A percentile compares a stretch with the other conserved stretches of the same genome.
Conservation (phyloP, 1,140 invertebrate genomes). For the Drosophila erecta region DNA sequence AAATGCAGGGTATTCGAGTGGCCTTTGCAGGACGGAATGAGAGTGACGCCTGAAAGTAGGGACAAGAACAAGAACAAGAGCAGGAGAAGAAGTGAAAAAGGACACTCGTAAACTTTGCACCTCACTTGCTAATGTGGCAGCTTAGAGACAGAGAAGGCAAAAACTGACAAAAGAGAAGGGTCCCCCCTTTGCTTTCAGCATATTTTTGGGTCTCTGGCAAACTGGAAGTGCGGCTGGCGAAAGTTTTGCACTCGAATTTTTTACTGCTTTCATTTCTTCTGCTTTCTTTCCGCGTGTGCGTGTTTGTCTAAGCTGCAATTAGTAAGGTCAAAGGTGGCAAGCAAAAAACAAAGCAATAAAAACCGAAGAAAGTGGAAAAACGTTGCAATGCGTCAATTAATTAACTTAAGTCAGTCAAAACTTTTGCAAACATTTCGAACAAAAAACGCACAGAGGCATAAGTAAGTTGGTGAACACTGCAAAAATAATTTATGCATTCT, state of each 20-base stretch:
- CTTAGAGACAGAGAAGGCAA: constrained; percentile 45
- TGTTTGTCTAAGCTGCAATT: constrained; percentile 27
- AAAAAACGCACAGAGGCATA: not conserved
- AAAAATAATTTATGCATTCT: not conserved
- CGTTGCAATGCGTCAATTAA: constrained; percentile 64
- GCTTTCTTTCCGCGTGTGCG: not conserved
- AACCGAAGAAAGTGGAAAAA: not conserved
- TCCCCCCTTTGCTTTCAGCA: constrained; percentile 20
- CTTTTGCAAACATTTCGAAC: constrained; percentile 16
- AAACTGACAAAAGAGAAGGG: not conserved
- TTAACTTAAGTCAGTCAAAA: constrained; percentile 49
- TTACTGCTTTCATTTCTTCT: constrained; percentile 2
- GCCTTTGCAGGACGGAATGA: not conserved
- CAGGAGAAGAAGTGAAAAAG: constrained; percentile 45
- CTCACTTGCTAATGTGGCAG: constrained; percentile 78
- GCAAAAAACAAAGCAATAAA: not conserved
- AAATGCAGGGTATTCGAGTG: not conserved
- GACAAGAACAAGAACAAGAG: not conserved
- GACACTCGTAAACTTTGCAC: constrained; percentile 80
- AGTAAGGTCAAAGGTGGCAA: constrained; percentile 52
- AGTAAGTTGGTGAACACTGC: constrained; percentile 12
- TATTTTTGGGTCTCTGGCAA: constrained; percentile 6
- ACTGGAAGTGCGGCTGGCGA: not conserved
- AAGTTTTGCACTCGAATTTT: constrained; percentile 33
- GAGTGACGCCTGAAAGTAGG: not conserved